These are phyloP conservation scores for Drosophila pectinifera DNA, from an alignment of 1,140 invertebrate genomes.

Conservation along the genomic window DNA sequence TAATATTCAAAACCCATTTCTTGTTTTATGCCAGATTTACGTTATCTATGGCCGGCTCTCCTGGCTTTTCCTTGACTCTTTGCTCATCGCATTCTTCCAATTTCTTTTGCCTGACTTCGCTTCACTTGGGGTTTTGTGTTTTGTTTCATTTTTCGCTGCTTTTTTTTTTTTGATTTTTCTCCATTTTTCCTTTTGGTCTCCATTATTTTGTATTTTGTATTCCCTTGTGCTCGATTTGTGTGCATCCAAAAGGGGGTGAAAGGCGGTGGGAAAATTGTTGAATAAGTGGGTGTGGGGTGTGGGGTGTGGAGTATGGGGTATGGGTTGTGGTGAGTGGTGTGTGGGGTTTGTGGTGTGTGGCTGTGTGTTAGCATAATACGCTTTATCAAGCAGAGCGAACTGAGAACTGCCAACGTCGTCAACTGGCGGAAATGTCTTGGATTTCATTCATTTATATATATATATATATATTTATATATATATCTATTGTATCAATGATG, in stretches of 20 bases:
- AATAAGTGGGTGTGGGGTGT: conserved; percentile 1
- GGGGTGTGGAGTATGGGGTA: too few relatives aligned
- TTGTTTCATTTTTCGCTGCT: conserved; percentile 16
- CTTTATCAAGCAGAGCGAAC: conserved; percentile 54
- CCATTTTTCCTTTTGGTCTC: conserved; percentile 17
- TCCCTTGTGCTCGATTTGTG: conserved; percentile 63
- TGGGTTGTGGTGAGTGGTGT: too few relatives aligned
- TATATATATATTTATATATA: conserved; percentile 12
- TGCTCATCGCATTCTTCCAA: conserved; percentile 18
- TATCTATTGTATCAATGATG: conserved; percentile 33
- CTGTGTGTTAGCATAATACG: conserved; percentile 66
- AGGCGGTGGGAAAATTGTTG: not conserved
- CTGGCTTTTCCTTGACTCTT: conserved; percentile 17
- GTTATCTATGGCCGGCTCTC: conserved; percentile 12
- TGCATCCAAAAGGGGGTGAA: conserved; percentile 23
- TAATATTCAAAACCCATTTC: conserved; percentile 40
- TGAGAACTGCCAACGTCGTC: conserved; percentile 35
- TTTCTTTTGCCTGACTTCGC: conserved; percentile 25
- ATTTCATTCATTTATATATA: conserved; percentile 2
- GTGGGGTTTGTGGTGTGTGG: not conserved
- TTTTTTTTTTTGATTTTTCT: not conserved
- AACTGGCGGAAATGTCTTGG: conserved; percentile 56
- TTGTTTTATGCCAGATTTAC: conserved; percentile 16
- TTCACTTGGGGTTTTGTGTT: not conserved
- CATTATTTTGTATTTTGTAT: conserved; percentile 75